Base-by-base conservation (phyloP, 2,888 invertebrate genomes). In the Bhutanitis thaidina region DNA sequence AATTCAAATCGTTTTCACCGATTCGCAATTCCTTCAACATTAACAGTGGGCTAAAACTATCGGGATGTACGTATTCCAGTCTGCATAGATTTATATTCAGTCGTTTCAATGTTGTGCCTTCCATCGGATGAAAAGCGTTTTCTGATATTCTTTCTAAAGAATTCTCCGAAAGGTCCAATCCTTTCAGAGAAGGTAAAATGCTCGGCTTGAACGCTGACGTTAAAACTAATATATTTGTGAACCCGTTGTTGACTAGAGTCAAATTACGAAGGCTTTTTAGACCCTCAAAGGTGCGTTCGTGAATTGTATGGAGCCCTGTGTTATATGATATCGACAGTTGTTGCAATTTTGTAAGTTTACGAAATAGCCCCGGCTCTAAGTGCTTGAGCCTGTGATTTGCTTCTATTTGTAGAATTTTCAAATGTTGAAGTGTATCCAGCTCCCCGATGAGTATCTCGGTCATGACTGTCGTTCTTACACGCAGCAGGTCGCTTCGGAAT, bases 321-420 rank as follows among this genome's bases (percentile, higher is more conserved):
- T 92, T 92, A 60, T 88, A 91, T 0, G 91, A 91, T 60, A 92
- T 90, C 0, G 91, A 91, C 8, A 92, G 65, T 43, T 90, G 90
- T 37, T 78, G 71, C 20, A 92, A 63, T 13, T 77, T 79, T 0
- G 71, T 77, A 58, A 92, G 69, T 53, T 90, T 87, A 13, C 68
- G 64, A 60, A 92, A 92, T 0, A 77, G 62, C 7, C 90, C 90
- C 0, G 88, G 80, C 58, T 90, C 78, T 16, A 93, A 79, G 44
- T 73, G 68, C 10, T 59, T 75, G n/a, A 92, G 69, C 44, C 85
- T 75, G 55, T 85, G 83, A 59, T 92, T 92, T 0, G 90, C 90
- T 66, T 92, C 92, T 50, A 92, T 84, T 56, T 88, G 82, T 9
- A 92, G 64, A 3, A 71, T 68, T 60, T 74, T 75, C 35, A 92